These are phyloP conservation scores for Nesogale talazaci DNA, from an alignment of 2,113 vertebrate genomes.

Conservation along the genomic window DNA sequence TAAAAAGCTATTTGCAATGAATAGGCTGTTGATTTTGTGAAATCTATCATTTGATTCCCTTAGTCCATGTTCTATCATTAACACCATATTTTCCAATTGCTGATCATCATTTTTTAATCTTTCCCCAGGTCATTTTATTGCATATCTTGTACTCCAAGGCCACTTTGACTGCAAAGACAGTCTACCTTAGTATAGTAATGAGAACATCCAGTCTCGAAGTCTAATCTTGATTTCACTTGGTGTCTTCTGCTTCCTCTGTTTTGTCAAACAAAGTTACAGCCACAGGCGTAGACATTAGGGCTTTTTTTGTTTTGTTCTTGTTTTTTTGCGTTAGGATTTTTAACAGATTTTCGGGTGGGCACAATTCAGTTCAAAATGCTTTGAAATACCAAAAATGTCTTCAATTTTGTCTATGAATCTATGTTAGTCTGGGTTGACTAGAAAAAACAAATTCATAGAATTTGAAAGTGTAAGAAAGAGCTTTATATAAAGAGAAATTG, in stretches of 20 bases:
- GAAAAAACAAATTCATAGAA: no score
- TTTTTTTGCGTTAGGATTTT: no score
- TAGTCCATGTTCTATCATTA: no score
- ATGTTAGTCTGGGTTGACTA: no score
- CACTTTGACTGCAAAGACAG: slow-evolving; percentile 16
- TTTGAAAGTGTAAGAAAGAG: no score
- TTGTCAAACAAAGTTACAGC: background rate
- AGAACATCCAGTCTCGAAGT: slow-evolving; percentile 1
- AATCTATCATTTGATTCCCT: no score
- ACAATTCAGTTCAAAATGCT: background rate
- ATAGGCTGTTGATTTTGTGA: no score
- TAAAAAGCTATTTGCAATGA: no score
- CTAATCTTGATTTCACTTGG: background rate
- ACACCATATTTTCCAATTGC: no score
- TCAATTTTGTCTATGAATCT: background rate
- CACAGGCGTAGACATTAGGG: background rate
- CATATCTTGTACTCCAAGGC: background rate
- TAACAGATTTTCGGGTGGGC: background rate
- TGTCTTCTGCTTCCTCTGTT: background rate
- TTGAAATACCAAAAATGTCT: background rate
- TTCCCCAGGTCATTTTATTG: background rate
- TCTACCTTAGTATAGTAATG: slow-evolving; percentile 46
- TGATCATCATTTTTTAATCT: no score
- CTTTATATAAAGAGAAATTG: no score
- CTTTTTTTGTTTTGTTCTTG: no score